phyloP scores from a whole-genome alignment of 1,140 invertebrate genomes.

The Pseudoatta argentina region DNA sequence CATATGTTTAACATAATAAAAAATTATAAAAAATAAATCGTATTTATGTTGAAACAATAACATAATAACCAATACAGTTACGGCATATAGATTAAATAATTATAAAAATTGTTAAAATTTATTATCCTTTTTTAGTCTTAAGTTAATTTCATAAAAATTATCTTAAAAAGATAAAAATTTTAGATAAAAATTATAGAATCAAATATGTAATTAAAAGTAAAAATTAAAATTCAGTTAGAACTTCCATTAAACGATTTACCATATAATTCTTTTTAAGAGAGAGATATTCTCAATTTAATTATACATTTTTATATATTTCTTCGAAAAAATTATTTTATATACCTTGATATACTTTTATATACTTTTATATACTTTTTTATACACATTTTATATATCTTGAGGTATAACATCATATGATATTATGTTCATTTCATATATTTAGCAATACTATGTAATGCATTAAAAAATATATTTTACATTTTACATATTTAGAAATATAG shows the following conservation, averaged over 20 bases:
- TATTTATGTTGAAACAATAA: background rate
- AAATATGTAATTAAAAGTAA: background rate
- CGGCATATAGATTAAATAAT: background rate
- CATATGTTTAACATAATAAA: background rate
- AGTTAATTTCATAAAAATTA: background rate
- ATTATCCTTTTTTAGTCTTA: background rate
- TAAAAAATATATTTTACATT: slow-evolving; percentile 11
- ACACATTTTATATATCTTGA: background rate
- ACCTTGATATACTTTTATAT: too few relatives aligned
- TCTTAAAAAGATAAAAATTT: background rate
- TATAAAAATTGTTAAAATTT: slow-evolving; percentile 12
- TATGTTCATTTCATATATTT: background rate
- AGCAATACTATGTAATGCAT: background rate
- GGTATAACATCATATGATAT: background rate
- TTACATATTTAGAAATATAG: background rate
- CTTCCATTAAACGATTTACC: background rate
- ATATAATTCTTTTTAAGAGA: background rate
- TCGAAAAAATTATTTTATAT: background rate
- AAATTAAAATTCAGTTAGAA: background rate
- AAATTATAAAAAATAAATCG: background rate
- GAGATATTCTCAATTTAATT: background rate
- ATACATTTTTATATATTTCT: background rate
- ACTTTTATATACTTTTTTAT: too few relatives aligned
- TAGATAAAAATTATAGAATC: background rate
- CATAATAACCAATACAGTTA: background rate